Conservation (phyloP, 2,113 vertebrate genomes). For the Alces alces region DNA sequence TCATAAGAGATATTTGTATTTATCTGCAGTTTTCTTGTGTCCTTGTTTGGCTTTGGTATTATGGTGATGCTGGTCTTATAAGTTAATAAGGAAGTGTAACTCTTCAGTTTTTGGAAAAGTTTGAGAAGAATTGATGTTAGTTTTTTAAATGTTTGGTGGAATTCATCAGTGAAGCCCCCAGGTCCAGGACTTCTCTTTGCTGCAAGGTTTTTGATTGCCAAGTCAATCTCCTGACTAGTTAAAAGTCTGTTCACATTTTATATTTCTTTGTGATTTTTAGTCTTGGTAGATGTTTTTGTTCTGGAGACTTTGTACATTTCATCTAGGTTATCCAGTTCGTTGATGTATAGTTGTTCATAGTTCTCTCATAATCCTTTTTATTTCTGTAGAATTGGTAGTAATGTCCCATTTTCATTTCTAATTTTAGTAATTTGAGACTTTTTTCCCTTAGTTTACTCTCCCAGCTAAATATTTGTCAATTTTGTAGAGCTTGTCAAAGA, state of each 20-base stretch:
- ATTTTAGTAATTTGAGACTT: neutral
- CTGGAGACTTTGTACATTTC: neutral
- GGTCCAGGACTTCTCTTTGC: neutral
- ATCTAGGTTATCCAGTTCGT: neutral
- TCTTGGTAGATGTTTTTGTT: neutral
- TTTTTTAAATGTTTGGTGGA: neutral
- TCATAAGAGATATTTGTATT: neutral
- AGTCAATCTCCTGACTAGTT: neutral
- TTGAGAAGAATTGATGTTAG: neutral
- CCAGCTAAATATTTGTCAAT: neutral
- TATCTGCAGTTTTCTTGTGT: neutral
- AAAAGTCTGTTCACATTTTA: neutral
- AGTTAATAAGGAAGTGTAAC: neutral
- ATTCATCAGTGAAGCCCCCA: neutral
- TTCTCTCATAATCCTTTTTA: neutral
- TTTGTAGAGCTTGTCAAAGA: neutral
- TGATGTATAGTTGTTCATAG: neutral
- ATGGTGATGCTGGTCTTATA: neutral
- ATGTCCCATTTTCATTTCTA: neutral
- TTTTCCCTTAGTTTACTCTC: neutral
- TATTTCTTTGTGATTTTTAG: neutral
- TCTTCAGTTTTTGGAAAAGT: neutral
- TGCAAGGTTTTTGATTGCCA: neutral
- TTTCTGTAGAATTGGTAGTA: neutral
- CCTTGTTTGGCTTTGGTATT: neutral